Evolutionary conservation across 1,140 invertebrate species (phyloP), one percentile per base, ranked within the genome.

Genomic region (Neodiprion lecontei): DNA sequence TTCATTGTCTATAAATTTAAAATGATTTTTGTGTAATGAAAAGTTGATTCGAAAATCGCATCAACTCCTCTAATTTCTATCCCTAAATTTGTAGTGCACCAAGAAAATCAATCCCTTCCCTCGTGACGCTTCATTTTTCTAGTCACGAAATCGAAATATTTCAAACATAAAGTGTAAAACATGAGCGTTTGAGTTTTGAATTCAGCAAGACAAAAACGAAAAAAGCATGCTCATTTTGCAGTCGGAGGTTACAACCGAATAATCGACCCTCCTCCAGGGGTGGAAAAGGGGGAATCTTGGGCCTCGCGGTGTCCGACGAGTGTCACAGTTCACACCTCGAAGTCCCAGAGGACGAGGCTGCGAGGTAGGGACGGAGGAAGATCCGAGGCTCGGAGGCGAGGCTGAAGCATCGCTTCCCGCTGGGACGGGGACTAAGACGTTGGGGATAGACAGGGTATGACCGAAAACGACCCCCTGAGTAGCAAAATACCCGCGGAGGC

Each of bases 311-410:
- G 11, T 17, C 11, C 11, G 11, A 48, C 61, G 28, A 12, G 67
- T 76, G 70, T 69, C 77, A 76, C 73, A 71, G 72, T 78, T 78
- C 74, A 69, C 75, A 72, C 77, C 75, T 76, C 53, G 40, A n/a
- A 12, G 53, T 61, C 53, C 53, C 53, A 7, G 47, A 74, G 67
- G 67, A 61, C 5, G 53, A 14, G 53, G 53, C 11, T 12, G 11
- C 4, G 1, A 9, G 53, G 53, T 0, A 40, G 1, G 28, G n/a
- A 61, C 5, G 11, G 53, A 14, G 53, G 53, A 61, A 61, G 11
- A 12, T 61, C 28, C 28, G 28, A 40, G 28, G 28, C 28, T 40
- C 5, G 28, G 28, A 40, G 28, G 28, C 28, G 28, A 40, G 28
- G 28, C 28, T 40, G 28, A 40, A 40, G 28, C 53, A 9, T 40